Evolutionary conservation across 2,797 vertebrate genomes (phyloP).

Genomic region (Peromyscus eremicus): DNA sequence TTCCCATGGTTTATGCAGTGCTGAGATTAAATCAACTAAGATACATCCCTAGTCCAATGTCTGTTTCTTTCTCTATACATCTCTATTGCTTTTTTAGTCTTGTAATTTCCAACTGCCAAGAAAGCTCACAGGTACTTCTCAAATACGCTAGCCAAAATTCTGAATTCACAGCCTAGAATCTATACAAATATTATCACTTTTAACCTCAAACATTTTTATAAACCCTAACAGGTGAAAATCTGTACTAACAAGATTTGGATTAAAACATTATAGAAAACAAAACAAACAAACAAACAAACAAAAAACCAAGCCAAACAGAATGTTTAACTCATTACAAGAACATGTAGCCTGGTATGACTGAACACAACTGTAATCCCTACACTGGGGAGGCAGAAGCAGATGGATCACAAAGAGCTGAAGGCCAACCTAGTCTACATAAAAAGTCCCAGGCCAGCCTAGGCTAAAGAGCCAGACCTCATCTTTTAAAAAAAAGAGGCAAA

Average conservation of each 20-base stretch:
- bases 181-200: conserved; percentile 21
- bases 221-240: background rate
- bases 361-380: background rate
- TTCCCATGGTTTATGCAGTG: background rate
- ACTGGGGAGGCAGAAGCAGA: background rate
- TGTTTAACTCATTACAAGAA: background rate
- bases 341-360: background rate
- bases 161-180: conserved; percentile 8
- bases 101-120: conserved; percentile 35
- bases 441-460: background rate
- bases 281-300: background rate
- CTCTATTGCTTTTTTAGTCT: background rate
- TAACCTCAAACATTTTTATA: conserved; percentile 38
- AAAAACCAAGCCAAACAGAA: conserved; percentile 14
- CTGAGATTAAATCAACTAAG: background rate
- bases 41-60: background rate
- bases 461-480: background rate
- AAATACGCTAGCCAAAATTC: background rate
- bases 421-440: background rate
- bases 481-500: background rate
- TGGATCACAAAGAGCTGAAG: background rate
- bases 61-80: background rate
- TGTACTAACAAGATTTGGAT: conserved; percentile 4
- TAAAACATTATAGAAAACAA: background rate
- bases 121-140: background rate